Evolutionary conservation across 2,888 invertebrate genomes (phyloP), one percentile per base, ranked within the genome.

Genomic region (Himalopsyche kuldschensis): DNA sequence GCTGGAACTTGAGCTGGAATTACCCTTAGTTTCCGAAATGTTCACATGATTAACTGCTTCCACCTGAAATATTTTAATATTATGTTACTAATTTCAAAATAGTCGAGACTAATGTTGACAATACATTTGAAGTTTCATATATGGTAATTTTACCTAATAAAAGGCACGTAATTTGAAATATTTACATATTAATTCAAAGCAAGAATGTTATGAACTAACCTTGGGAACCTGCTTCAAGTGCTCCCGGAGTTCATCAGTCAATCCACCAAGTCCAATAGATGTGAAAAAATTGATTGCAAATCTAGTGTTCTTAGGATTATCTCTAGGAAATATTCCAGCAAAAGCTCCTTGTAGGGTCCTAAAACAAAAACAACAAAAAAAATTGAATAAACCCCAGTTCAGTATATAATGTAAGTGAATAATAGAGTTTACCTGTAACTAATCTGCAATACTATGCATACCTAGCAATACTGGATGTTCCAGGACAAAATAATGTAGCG

Each of bases 251-350:
- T 97, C 98, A 90, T 98, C 98, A 0, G 99, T 99, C 1, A 99
- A 91, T 0, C 98, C 99, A 82, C 99, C 99, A 81, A 99, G 93
- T 87, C 99, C 98, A 88, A 98, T 98, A 0, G 98, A 97, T 0
- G 98, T 98, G 90, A 99, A 99, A 91, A 98, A 99, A 89, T 99
- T 99, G 79, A 99, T 99, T 0, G 99, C 96, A 91, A 99, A 99
- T 88, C 99, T 92, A 0, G 99, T 98, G 89, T 99, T 98, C 88
- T 97, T 95, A 0, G 99, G 99, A 91, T 98, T 97, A 89, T 99
- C 98, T 82, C 97, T 93, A 0, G 99, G 99, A 90, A 99, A 97
- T 4, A 99, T 90, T 0, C 99, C 99, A 47, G 95, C 94, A 90
- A 99, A 98, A 31, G 96, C 96, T 80, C 93, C 93, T 88, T 96